Evolutionary conservation across 2,113 vertebrate genomes (phyloP).

Genomic region (Mellivora capensis): DNA sequence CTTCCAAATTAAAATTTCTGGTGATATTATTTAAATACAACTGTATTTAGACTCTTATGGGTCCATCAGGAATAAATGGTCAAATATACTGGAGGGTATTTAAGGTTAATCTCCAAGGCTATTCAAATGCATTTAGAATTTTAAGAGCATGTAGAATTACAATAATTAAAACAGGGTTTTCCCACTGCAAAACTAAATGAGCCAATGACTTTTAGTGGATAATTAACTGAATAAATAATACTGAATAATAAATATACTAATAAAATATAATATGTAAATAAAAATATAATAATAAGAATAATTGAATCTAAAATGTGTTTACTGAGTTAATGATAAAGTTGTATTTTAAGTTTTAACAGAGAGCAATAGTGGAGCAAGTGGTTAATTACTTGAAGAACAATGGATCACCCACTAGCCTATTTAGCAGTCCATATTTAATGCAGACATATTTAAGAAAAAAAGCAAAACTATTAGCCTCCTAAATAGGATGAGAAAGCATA

Average conservation of each 20-base stretch:
- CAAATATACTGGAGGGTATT: background rate
- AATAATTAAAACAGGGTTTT: background rate
- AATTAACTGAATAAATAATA: background rate
- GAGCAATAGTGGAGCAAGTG: background rate
- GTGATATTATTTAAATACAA: background rate
- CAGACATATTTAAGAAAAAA: background rate
- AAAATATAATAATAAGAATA: background rate
- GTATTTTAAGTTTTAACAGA: background rate
- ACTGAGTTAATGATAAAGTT: background rate
- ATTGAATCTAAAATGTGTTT: background rate
- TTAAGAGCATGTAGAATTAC: background rate
- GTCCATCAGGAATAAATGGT: background rate
- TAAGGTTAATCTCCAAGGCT: background rate
- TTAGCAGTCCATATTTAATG: background rate
- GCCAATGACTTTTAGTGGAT: background rate
- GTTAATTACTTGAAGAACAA: background rate
- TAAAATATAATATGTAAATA: background rate
- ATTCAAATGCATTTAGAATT: background rate
- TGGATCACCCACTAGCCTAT: background rate
- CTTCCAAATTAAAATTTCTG: background rate
- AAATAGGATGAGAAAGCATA: background rate
- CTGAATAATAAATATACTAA: background rate
- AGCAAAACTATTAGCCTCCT: too few species aligned
- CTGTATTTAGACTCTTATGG: background rate
- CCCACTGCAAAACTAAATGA: background rate